A percentile compares a stretch with the other conserved stretches of the same genome.
phyloP scores from a whole-genome alignment of 2,888 invertebrate genomes.

The Xestia rhomboidea region DNA sequence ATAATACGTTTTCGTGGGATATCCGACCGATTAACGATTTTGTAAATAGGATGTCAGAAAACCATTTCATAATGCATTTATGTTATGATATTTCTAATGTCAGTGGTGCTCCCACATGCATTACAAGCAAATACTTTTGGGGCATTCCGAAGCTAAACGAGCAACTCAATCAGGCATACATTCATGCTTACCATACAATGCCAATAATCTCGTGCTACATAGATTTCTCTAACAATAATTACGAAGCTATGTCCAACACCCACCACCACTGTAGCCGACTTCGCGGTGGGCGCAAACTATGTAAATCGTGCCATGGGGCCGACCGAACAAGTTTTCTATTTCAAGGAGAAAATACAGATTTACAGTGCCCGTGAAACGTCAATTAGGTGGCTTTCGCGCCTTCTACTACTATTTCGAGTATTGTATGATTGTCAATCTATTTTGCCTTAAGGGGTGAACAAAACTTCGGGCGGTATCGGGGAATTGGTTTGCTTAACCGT shows the following conservation, averaged over 20 bases:
- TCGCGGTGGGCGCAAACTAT: slow-evolving; percentile 67
- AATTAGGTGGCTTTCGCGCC: slow-evolving; percentile 75
- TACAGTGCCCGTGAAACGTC: slow-evolving; percentile 75
- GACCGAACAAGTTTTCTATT: slow-evolving; percentile 75
- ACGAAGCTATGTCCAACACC: slow-evolving; percentile 67
- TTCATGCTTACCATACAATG: slow-evolving; percentile 60
- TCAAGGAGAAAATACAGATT: slow-evolving; percentile 79
- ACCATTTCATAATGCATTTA: not conserved
- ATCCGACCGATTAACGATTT: not conserved
- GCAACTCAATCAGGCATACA: slow-evolving; percentile 49
- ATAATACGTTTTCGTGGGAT: not conserved
- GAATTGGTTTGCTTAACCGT: slow-evolving; percentile 42
- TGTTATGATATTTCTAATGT: not conserved
- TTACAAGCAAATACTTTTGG: slow-evolving; percentile 18
- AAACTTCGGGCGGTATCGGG: slow-evolving; percentile 61
- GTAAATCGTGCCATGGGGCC: slow-evolving; percentile 72
- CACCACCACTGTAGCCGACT: slow-evolving; percentile 53
- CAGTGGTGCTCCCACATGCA: slow-evolving; percentile 11
- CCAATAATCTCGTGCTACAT: slow-evolving; percentile 57
- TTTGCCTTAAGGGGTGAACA: slow-evolving; percentile 68
- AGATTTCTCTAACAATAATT: slow-evolving; percentile 70
- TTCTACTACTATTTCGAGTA: slow-evolving; percentile 71
- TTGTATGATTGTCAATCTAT: slow-evolving; percentile 71
- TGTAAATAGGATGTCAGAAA: not conserved
- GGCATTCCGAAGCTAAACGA: slow-evolving; percentile 10